Conservation (phyloP, 2,113 vertebrate species). For the Pithys albifrons region DNA sequence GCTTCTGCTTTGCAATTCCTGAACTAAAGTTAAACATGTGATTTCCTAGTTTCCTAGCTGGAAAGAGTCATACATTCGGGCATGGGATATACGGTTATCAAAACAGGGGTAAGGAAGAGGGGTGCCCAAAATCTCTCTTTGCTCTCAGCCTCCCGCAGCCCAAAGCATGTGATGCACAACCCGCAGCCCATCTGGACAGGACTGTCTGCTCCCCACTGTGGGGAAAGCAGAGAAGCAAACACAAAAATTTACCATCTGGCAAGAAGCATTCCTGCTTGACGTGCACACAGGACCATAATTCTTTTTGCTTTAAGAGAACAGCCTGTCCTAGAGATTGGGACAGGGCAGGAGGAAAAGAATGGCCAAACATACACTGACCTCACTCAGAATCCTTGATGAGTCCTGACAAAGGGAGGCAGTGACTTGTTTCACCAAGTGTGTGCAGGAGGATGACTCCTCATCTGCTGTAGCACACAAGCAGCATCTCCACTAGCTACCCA, state of each 20-base stretch:
- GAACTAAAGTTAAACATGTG: background rate
- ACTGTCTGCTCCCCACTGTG: accelerated
- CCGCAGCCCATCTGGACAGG: background rate
- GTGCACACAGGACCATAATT: background rate
- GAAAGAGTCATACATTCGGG: background rate
- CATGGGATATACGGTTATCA: background rate
- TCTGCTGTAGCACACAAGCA: background rate
- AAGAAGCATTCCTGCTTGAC: background rate
- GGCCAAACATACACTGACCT: background rate
- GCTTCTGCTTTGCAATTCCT: background rate
- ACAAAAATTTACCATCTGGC: background rate
- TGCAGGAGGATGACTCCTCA: background rate
- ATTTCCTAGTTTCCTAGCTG: background rate
- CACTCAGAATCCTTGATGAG: background rate
- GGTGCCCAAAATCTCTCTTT: background rate
- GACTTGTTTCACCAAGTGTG: background rate
- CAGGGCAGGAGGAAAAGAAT: background rate
- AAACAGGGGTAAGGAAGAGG: background rate
- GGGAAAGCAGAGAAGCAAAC: background rate
- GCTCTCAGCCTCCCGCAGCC: accelerated
- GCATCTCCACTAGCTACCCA: accelerated
- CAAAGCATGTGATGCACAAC: background rate
- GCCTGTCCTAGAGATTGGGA: background rate
- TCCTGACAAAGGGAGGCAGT: background rate
- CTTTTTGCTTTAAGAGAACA: background rate